Base-by-base conservation (phyloP, 2,797 vertebrate genomes). In the Melanotaenia trifasciata region DNA sequence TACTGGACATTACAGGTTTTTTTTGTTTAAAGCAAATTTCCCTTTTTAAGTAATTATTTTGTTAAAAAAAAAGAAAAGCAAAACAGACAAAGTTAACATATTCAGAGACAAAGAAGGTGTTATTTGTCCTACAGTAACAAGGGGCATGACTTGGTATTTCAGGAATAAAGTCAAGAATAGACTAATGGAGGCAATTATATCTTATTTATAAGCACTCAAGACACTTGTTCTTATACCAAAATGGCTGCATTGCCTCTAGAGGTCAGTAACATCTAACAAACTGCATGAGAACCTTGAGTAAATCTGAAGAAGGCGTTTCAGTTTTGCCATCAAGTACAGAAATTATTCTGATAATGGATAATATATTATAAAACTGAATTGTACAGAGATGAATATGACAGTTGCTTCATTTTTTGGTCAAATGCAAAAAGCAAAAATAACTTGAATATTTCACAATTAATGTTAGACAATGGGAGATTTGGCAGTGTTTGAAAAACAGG, bases 211-310 rank as follows among this genome's bases (percentile, higher is more conserved):
- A 64, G 28, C 70, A 72, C 12, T 8, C 30, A 24, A 50, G 11
- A 64, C 22, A 26, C 22, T 50, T 56, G 50, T 64, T 45, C 26
- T 56, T 8, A 64, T 11, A 59, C 53, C 64, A 24, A 35, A 66
- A 56, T 43, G 60, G 67, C 32, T 71, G 32, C 8, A 67, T 53
- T 28, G n/a, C 88, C 91, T 73, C 79, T 85, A 90, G 90, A 67
- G 81, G 86, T 71, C 86, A 86, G 85, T 73, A 80, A 75, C 30
- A 28, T 50, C 67, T 58, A 73, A 80, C 64, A 81, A 56, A 73
- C 35, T 4, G 10, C 60, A 65, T 11, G 22, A 36, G 38, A 56
- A 11, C 33, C 35, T 58, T 26, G n/a, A 45, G 22, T 33, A 22
- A 62, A 65, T 72, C 22, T 28, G 22, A 20, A 36, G 18, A 14